Evolutionary conservation across 2,888 invertebrate species (phyloP), one percentile per base, ranked within the genome.

Genomic region (Tubulanus polymorphus): DNA sequence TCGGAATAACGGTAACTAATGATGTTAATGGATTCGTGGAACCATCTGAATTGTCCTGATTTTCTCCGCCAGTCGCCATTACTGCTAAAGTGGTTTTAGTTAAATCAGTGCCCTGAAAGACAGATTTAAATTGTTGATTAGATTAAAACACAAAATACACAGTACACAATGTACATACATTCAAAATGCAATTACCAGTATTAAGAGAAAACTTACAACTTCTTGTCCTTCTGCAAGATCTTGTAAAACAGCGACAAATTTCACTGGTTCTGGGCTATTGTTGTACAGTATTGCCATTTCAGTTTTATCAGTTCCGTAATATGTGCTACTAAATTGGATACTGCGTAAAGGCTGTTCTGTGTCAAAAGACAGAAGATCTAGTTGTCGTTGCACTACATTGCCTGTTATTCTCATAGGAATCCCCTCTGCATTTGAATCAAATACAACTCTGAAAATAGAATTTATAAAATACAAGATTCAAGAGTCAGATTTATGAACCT

Each of bases 211-310:
- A 61, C 70, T 54, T 53, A 78, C 78, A 66, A 72, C 59, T 67
- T 79, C 78, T 54, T 78, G 76, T 18, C 76, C 78, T 26, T 71
- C 60, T 18, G 75, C 75, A 63, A 75, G 70, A 56, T 79, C 78
- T 62, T 78, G 71, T 12, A 79, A 61, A n/a, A 79, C 70, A 48
- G 75, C 71, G 10, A 78, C 76, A 70, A 77, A 79, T 57, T 70
- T 73, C 54, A 75, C 66, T 15, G 72, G 66, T 58, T 76, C 76
- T 27, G 78, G 78, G 1, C 77, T 70, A 58, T 76, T 75, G 64
- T 79, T 79, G 56, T 62, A 75, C 28, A 79, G 60, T 5, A 76
- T 52, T 15, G 75, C 76, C 54, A 69, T 67, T 54, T 75, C 70
- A 25, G 75, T 75, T 37, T 63, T 63, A 62, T 79, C 78, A 3